Conservation (phyloP, 2,113 vertebrate genomes). For the Misgurnus mizolepis region DNA sequence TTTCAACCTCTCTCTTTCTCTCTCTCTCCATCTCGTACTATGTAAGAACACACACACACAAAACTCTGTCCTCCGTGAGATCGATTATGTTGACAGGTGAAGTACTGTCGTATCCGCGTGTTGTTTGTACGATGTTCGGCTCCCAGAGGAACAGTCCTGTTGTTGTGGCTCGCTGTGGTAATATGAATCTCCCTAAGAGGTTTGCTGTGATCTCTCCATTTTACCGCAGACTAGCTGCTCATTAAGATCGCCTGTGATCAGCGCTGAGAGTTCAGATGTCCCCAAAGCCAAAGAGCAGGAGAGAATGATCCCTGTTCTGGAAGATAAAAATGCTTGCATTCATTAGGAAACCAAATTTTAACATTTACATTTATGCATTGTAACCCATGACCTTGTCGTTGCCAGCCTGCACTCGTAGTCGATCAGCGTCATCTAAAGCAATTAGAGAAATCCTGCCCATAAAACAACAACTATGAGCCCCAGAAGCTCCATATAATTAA, state of each 20-base stretch:
- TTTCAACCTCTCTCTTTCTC: conserved; percentile 15
- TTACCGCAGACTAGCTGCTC: conserved; percentile 20
- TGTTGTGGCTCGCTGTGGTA: conserved; percentile 57
- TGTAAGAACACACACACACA: conserved; percentile 23
- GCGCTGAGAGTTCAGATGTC: background rate
- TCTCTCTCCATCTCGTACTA: conserved; percentile 1
- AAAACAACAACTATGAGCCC: background rate
- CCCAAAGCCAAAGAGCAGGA: background rate
- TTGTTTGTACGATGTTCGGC: background rate
- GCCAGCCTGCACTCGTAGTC: no score
- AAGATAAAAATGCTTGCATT: background rate
- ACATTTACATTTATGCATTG: no score
- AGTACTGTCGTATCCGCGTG: conserved; percentile 14
- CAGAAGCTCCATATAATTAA: background rate
- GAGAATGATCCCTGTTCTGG: background rate
- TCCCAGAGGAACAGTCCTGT: conserved; percentile 15
- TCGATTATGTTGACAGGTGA: conserved; percentile 23
- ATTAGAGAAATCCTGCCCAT: background rate
- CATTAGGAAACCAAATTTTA: background rate
- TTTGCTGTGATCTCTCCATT: conserved; percentile 15
- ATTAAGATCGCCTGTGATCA: conserved; percentile 20
- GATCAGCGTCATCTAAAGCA: no score
- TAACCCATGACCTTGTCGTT: no score
- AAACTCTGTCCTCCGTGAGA: background rate
- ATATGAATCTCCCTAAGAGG: conserved; percentile 59